These are phyloP conservation scores for Camponotus pennsylvanicus DNA, from an alignment of 1,140 invertebrate genomes.

Conservation along the genomic window DNA sequence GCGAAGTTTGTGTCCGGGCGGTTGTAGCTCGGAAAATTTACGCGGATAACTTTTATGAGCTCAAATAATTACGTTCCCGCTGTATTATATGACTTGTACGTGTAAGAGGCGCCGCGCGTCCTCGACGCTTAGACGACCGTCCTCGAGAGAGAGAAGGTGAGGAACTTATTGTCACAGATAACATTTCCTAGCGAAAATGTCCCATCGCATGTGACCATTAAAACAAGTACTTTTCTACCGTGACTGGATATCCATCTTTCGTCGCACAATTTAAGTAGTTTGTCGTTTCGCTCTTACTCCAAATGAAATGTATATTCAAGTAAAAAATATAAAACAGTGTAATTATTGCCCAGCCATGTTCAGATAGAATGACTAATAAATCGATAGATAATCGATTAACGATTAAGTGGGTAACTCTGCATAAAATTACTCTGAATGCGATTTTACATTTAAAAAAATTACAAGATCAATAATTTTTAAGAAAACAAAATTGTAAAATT, in stretches of 20 bases:
- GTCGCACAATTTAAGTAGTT: not conserved
- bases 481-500: too few relatives aligned
- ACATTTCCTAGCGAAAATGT: conserved; percentile 32
- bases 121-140: conserved; percentile 14
- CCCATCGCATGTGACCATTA: conserved; percentile 33
- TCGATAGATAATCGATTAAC: too few relatives aligned
- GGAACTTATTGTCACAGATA: conserved; percentile 59
- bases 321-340: too few relatives aligned
- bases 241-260: not conserved
- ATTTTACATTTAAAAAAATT: too few relatives aligned
- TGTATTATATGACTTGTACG: conserved; percentile 57
- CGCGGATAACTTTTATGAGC: conserved; percentile 72
- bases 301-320: not conserved
- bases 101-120: conserved; percentile 35
- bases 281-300: not conserved
- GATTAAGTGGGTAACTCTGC: too few relatives aligned
- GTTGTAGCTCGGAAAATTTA: conserved; percentile 57
- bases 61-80: conserved; percentile 69
- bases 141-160: not conserved
- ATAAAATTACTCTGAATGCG: too few relatives aligned
- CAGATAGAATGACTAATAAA: too few relatives aligned
- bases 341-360: too few relatives aligned
- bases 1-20: conserved; percentile 57
- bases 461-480: too few relatives aligned
- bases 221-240: conserved; percentile 13